Evolutionary conservation across 2,113 vertebrate species (phyloP).

Genomic region (Connochaetes taurinus): DNA sequence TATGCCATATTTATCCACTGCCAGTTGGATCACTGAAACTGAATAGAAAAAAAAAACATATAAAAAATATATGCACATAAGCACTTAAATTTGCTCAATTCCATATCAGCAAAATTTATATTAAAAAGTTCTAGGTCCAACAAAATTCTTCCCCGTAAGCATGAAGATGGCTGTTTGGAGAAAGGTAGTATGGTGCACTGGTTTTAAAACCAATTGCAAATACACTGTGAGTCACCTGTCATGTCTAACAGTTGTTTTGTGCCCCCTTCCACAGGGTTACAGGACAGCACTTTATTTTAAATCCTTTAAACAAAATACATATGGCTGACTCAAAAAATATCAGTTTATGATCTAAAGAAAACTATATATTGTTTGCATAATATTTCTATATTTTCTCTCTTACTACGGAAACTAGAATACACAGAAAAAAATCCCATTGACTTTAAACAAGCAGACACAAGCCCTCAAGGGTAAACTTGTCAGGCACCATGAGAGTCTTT

Average conservation of each 20-base stretch:
- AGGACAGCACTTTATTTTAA: constrained; percentile 62
- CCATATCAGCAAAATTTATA: constrained; percentile 81
- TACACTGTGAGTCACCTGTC: constrained; percentile 56
- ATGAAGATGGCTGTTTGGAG: constrained; percentile 83
- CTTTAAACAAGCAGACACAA: constrained; percentile 65
- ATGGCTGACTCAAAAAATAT: constrained; percentile 83
- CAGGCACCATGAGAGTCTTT: constrained; percentile 67
- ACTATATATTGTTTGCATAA: constrained; percentile 83
- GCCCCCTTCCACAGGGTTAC: constrained; percentile 27
- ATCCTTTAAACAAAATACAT: constrained; percentile 83
- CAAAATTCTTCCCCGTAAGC: constrained; percentile 66
- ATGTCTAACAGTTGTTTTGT: constrained; percentile 51
- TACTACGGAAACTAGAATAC: constrained; percentile 70
- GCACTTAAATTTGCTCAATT: constrained; percentile 77
- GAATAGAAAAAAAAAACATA: constrained; percentile 71
- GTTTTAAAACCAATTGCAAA: constrained; percentile 66
- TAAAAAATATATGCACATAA: constrained; percentile 77
- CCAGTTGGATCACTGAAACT: constrained; percentile 74
- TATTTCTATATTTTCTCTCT: constrained; percentile 76
- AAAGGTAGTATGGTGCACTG: constrained; percentile 74
- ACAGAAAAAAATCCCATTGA: constrained; percentile 52
- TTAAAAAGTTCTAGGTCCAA: constrained; percentile 78
- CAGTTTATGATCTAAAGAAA: constrained; percentile 83
- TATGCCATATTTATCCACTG: constrained; percentile 73
- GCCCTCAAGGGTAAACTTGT: constrained; percentile 69